A percentile compares a stretch with the other conserved stretches of the same genome.
These are phyloP conservation scores for Alcedo atthis DNA, from an alignment of 2,797 vertebrate species.

Conservation along the genomic window DNA sequence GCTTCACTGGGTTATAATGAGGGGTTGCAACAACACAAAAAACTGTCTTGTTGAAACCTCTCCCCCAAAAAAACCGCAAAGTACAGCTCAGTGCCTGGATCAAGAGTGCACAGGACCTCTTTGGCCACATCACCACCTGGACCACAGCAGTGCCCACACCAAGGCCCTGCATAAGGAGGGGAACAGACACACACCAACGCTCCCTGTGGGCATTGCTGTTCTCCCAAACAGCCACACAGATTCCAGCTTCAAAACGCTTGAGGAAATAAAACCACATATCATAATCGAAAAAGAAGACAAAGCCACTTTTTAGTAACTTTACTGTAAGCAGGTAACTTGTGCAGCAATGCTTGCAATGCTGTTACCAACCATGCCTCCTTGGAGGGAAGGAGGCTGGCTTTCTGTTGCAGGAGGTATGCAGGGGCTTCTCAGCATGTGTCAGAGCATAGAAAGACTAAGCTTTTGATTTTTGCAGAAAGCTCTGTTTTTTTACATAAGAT, in stretches of 20 bases:
- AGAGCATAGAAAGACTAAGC: not conserved
- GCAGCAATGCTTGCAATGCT: not conserved
- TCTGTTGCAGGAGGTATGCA: not conserved
- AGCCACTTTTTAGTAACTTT: not conserved
- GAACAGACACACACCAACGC: not conserved
- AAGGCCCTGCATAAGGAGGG: accelerated
- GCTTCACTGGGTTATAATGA: not conserved
- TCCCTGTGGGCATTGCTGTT: not conserved
- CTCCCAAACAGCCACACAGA: not conserved
- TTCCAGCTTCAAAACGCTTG: not conserved
- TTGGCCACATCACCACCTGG: accelerated
- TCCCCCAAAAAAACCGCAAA: accelerated
- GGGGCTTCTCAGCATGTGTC: accelerated
- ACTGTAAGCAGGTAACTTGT: not conserved
- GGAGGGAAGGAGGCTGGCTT: not conserved
- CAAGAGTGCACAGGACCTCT: accelerated
- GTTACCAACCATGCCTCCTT: not conserved
- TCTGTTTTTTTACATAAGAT: not conserved
- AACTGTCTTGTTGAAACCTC: not conserved
- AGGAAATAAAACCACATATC: not conserved
- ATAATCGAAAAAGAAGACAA: not conserved
- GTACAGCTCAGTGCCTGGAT: not conserved
- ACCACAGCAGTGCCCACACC: not conserved
- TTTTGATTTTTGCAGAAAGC: not conserved
- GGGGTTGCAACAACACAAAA: not conserved